These are phyloP conservation scores for Distichodus sexfasciatus DNA, from an alignment of 2,797 vertebrate species.

Conservation along the genomic window DNA sequence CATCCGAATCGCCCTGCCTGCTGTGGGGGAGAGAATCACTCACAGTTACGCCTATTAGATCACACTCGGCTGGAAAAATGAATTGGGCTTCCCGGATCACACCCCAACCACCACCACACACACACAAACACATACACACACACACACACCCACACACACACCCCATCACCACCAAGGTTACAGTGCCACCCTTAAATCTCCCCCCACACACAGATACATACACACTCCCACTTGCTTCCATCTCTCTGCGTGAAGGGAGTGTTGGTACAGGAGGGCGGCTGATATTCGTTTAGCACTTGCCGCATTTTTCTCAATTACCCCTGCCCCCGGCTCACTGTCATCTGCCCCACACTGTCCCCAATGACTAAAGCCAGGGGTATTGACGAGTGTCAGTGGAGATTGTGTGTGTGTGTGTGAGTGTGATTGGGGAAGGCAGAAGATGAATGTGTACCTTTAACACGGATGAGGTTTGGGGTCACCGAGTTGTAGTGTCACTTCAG, in stretches of 20 bases:
- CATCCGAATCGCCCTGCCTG: constrained; percentile 20
- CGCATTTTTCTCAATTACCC: constrained; percentile 47
- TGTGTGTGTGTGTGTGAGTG: constrained; percentile 14
- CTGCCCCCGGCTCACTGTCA: constrained; percentile 8
- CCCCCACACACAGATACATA: constrained; percentile 31
- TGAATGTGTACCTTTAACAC: constrained; percentile 40
- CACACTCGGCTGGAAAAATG: constrained; percentile 36
- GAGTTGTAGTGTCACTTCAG: constrained; percentile 21
- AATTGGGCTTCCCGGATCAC: constrained; percentile 34
- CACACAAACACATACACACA: neutral
- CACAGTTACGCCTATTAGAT: constrained; percentile 38
- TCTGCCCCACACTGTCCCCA: constrained; percentile 12
- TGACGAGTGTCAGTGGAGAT: constrained; percentile 18
- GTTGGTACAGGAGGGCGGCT: constrained; percentile 8
- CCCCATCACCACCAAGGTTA: constrained; percentile 11
- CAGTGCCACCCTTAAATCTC: neutral
- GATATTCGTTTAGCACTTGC: constrained; percentile 37
- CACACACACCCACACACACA: neutral
- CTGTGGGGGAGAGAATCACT: constrained; percentile 31
- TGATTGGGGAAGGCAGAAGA: constrained; percentile 31
- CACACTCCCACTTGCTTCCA: constrained; percentile 38
- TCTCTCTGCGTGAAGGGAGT: constrained; percentile 8
- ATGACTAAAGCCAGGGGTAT: constrained; percentile 6
- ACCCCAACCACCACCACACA: constrained; percentile 51
- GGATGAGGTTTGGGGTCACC: constrained; percentile 39